Evolutionary conservation across 2,888 invertebrate species (phyloP).

Genomic region (Morinoia aosen): DNA sequence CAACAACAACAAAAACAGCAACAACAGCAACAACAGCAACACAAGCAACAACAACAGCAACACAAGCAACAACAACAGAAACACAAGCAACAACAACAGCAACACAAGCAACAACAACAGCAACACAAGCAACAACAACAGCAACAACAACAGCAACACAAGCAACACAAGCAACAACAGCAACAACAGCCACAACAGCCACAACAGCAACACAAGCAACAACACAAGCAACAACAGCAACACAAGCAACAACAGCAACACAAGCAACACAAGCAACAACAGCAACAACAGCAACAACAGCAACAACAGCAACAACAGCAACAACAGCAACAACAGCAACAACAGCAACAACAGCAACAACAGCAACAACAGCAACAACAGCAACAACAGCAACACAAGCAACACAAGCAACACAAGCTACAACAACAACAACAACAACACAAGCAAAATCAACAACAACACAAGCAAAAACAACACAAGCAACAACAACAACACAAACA

Average conservation of each 20-base stretch:
- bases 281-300: too few species aligned
- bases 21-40: not conserved
- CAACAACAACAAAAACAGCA: not conserved
- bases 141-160: too few species aligned
- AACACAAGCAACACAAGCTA: not conserved
- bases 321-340: too few species aligned
- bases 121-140: too few species aligned
- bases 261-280: too few species aligned
- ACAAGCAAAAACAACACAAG: not conserved
- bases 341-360: too few species aligned
- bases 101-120: not conserved
- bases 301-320: not conserved
- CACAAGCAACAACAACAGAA: not conserved
- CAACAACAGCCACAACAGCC: too few species aligned
- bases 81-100: not conserved
- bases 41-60: not conserved
- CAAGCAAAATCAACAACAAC: not conserved
- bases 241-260: not conserved
- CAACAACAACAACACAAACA: not conserved
- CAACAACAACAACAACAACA: not conserved
- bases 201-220: too few species aligned
- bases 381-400: not conserved
- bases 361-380: too few species aligned
- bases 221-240: too few species aligned
- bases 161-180: too few species aligned